Conservation (phyloP, 2,888 invertebrate species). For the Tinea semifulvella region DNA sequence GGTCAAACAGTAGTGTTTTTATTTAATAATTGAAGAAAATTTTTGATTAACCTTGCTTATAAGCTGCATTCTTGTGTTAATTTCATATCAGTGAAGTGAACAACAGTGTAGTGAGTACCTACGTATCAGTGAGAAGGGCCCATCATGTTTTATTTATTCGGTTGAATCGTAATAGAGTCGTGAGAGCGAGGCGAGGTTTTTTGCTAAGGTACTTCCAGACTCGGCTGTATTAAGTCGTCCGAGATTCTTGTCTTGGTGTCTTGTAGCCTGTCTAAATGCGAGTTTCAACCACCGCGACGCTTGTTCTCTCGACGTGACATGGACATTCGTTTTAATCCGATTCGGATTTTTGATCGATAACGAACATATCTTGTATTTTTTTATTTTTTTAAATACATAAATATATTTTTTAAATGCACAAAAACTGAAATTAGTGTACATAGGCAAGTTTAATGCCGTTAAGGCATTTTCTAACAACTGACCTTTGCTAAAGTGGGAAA, state of each 20-base stretch:
- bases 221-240: slow-evolving; percentile 57
- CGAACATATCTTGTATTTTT: no score
- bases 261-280: slow-evolving; percentile 47
- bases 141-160: slow-evolving; percentile 66
- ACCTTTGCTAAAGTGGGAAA: no score
- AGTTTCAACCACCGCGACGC: slow-evolving; percentile 11
- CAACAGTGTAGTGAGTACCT: slow-evolving; percentile 26
- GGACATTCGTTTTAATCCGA: slow-evolving; percentile 7
- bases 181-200: slow-evolving; percentile 61
- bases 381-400: no score
- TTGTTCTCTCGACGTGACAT: slow-evolving; percentile 6
- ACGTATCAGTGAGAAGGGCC: slow-evolving; percentile 60
- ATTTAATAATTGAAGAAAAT: no score
- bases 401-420: no score
- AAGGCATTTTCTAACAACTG: no score
- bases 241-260: slow-evolving; percentile 64
- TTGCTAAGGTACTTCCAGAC: slow-evolving; percentile 43
- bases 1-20: no score
- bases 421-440: no score
- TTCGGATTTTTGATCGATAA: no score
- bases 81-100: slow-evolving; percentile 10
- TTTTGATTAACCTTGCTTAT: no score
- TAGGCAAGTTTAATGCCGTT: no score
- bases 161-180: slow-evolving; percentile 63
- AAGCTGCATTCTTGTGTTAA: neutral